Percentiles rank a stretch among this genome's conserved stretches.
phyloP scores from a whole-genome alignment of 1,140 invertebrate genomes.

The Drosophila guanche region DNA sequence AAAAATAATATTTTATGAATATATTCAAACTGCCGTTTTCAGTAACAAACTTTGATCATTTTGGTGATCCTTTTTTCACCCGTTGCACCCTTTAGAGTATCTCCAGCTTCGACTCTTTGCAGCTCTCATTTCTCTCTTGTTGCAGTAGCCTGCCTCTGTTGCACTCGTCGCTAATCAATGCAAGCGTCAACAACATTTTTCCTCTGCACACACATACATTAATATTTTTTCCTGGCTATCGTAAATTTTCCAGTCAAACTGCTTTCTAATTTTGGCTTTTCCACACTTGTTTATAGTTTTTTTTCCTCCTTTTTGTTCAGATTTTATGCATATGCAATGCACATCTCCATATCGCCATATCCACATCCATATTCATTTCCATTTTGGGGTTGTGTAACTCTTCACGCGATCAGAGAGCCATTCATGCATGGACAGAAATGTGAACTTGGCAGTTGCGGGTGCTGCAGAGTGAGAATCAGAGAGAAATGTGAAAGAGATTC shows the following conservation, averaged over 20 bases:
- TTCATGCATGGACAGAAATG: conserved; percentile 57
- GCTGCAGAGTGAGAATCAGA: conserved; percentile 7
- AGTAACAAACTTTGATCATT: too few species aligned
- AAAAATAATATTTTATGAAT: too few species aligned
- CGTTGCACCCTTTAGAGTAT: too few species aligned
- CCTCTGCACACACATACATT: conserved; percentile 12
- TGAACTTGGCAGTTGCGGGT: conserved; percentile 55
- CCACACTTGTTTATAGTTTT: conserved; percentile 49
- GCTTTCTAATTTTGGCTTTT: conserved; percentile 76
- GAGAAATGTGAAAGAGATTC: conserved; percentile 28
- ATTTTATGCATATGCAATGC: conserved; percentile 16
- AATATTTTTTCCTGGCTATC: conserved; percentile 46
- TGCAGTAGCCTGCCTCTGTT: conserved; percentile 8
- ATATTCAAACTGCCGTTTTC: too few species aligned
- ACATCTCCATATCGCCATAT: conserved; percentile 35
- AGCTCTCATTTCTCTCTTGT: neutral
- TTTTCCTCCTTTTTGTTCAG: conserved; percentile 13
- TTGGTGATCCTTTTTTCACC: too few species aligned
- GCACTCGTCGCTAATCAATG: conserved; percentile 60
- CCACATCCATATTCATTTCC: conserved; percentile 42
- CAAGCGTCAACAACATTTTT: conserved; percentile 70
- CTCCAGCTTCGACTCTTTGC: neutral
- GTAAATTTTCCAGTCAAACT: conserved; percentile 70
- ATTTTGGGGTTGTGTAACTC: conserved; percentile 60
- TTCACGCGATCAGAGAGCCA: conserved; percentile 72